Evolutionary conservation across 2,888 invertebrate species (phyloP).

Genomic region (Hartigia nigra): DNA sequence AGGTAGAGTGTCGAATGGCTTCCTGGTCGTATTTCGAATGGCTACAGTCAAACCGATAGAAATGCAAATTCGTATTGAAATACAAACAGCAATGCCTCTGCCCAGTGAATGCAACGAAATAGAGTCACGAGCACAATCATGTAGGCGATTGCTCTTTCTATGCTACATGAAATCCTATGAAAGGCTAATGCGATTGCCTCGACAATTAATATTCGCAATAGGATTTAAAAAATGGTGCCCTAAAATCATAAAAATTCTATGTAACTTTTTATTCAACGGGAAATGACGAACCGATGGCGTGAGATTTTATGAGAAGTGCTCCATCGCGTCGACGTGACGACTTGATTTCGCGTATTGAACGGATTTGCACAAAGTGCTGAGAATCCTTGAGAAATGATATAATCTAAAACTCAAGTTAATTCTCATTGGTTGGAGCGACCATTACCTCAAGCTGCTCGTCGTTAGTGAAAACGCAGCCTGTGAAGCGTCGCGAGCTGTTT

Average conservation of each 20-base stretch:
- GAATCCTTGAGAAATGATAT: neutral
- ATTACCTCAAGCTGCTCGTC: constrained; percentile 35
- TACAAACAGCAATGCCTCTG: constrained; percentile 26
- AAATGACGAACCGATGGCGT: neutral
- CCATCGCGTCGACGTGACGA: neutral
- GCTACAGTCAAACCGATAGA: constrained; percentile 19
- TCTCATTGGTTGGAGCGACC: constrained; percentile 15
- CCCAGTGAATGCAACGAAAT: constrained; percentile 31
- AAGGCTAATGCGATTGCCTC: neutral
- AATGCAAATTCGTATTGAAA: constrained; percentile 36
- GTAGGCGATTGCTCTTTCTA: neutral
- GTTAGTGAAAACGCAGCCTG: constrained; percentile 15
- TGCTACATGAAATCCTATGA: neutral
- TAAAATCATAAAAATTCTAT: neutral
- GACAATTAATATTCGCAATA: neutral
- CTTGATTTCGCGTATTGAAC: neutral
- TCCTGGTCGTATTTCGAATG: neutral
- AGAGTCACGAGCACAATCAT: constrained; percentile 12
- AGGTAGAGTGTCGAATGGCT: neutral
- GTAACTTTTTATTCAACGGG: neutral
- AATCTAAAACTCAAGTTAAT: constrained; percentile 20
- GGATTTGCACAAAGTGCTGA: neutral
- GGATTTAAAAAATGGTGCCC: neutral
- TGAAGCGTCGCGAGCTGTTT: constrained; percentile 25
- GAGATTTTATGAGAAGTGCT: neutral